Evolutionary conservation across 1,140 invertebrate genomes (phyloP), one percentile per base, ranked within the genome.

Genomic region (Drosophila auraria): DNA sequence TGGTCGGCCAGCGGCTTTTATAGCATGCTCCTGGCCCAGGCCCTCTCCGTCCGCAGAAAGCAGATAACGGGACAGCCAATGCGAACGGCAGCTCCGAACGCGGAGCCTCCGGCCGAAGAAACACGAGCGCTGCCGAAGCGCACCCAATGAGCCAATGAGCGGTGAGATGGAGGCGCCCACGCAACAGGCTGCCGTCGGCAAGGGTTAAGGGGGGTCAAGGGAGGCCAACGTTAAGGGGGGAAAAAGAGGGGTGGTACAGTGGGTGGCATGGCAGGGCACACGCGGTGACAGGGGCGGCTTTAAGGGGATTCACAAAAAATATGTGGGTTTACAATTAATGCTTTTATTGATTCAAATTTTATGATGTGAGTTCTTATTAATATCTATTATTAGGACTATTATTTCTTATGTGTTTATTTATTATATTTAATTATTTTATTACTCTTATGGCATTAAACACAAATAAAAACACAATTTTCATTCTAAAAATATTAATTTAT

Each of bases 51-150:
- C 63, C 50, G 42, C 12, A 62, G 51, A 57, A 57, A 8, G 14
- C 38, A 84, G 86, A 87, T 90, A 89, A 89, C 70, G 23, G 56
- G 78, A 58, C 57, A 64, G 56, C 78, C 86, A 76, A 90, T 90
- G 33, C 81, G 86, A 84, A 23, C 54, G 50, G 45, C 33, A 80
- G 17, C 30, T 36, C 54, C 82, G 82, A 81, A 20, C 20, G 17
- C 17, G 49, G 57, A 51, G 40, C 20, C 36, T 65, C 42, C 45
- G 7, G 14, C 58, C 83, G 83, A 87, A 73, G 71, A 27, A 53
- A 50, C n/a, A 44, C 68, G 69, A 86, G 12, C 33, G n/a, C n/a
- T 27, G 25, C 47, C 68, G 68, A 71, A 57, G 56, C 68, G 73
- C 14, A 45, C 25, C 47, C 71, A 73, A 40, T 71, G 42, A 74